These are phyloP conservation scores for Cyanoliseus patagonus DNA, from an alignment of 2,113 vertebrate genomes.

Conservation along the genomic window DNA sequence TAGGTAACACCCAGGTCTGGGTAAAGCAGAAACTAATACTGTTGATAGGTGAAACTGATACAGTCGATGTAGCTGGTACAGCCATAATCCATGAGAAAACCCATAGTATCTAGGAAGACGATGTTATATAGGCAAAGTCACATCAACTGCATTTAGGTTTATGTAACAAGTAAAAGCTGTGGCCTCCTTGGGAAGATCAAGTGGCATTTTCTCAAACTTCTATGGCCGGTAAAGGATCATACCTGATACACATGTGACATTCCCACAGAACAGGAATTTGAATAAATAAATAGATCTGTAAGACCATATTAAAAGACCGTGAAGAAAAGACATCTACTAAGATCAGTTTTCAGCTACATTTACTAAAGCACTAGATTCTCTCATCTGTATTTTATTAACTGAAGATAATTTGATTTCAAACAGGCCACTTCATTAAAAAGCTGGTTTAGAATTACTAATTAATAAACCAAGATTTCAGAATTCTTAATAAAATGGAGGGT, in stretches of 20 bases:
- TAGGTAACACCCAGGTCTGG: background rate
- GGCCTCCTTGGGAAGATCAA: background rate
- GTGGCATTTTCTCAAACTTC: background rate
- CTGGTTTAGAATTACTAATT: background rate
- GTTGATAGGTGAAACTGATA: background rate
- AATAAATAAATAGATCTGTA: background rate
- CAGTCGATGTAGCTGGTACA: background rate
- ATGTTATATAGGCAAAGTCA: background rate
- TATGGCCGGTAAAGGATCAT: background rate
- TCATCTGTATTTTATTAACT: background rate
- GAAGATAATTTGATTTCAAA: background rate
- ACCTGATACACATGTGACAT: background rate
- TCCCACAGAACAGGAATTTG: background rate
- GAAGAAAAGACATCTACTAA: background rate
- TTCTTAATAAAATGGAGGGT: background rate
- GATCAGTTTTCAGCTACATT: background rate
- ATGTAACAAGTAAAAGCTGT: background rate
- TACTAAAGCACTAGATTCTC: background rate
- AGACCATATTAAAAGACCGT: background rate
- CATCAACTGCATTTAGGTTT: background rate
- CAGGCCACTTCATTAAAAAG: background rate
- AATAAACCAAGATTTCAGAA: background rate
- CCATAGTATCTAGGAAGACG: background rate
- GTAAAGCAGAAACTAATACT: background rate
- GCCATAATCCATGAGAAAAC: background rate